phyloP scores from a whole-genome alignment of 2,888 invertebrate species.

The Leptinotarsa tumamoca region DNA sequence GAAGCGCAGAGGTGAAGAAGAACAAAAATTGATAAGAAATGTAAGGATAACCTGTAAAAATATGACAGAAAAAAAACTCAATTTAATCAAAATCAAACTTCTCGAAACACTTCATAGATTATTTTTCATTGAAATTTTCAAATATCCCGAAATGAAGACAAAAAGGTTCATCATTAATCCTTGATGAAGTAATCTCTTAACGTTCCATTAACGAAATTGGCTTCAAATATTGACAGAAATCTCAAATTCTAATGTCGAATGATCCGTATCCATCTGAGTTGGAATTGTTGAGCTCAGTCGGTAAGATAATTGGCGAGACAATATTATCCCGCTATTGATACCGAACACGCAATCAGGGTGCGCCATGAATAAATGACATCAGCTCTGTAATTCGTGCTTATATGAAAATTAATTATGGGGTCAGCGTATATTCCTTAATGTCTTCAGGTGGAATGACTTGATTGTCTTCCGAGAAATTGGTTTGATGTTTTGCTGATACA shows the following conservation, averaged over 20 bases:
- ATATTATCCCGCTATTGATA: conserved; percentile 61
- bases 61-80: too few species aligned
- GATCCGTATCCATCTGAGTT: conserved; percentile 34
- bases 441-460: conserved; percentile 33
- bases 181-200: conserved; percentile 50
- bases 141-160: conserved; percentile 1
- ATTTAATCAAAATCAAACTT: too few species aligned
- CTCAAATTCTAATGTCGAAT: conserved; percentile 58
- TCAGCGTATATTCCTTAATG: conserved; percentile 56
- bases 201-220: conserved; percentile 59
- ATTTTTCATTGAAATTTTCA: background rate
- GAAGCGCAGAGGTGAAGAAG: too few species aligned
- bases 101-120: too few species aligned
- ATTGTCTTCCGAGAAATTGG: background rate
- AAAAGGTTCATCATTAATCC: conserved; percentile 33
- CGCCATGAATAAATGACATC: conserved; percentile 57
- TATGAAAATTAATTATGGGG: conserved; percentile 59
- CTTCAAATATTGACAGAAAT: conserved; percentile 61
- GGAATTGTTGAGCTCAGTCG: conserved; percentile 32
- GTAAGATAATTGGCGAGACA: conserved; percentile 56
- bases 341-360: conserved; percentile 59
- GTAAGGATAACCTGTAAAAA: too few species aligned
- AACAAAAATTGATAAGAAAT: too few species aligned
- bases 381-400: conserved; percentile 50
- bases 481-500: background rate